Evolutionary conservation across 2,113 vertebrate species (phyloP), one percentile per base, ranked within the genome.

Genomic region (Salvator merianae): DNA sequence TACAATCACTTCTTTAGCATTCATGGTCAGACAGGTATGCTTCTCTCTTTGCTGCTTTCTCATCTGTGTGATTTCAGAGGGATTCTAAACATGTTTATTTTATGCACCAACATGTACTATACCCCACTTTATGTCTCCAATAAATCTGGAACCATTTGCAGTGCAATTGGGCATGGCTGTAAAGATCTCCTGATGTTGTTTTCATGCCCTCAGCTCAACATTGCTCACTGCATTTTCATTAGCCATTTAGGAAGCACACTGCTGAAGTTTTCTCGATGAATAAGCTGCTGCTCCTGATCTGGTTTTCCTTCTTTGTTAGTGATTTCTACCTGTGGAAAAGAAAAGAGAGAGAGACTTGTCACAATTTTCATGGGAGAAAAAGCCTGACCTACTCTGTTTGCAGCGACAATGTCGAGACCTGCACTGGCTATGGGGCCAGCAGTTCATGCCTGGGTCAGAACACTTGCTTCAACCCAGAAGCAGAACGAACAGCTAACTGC

Each of bases 91-190:
- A 66, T 86, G 50, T 53, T 83, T 7, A 4, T 7, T 38, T 84
- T 87, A 88, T 90, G 22, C 26, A 18, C 43, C 38, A 74, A 1
- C 30, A 2, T 72, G 5, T 73, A 74, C 78, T 69, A 66, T 0
- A n/a, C 81, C 62, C 28, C 14, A 84, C 89, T 91, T 83, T 86
- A 83, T 87, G 79, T 63, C 82, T 2, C 12, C 86, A 76, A 86
- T 90, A 84, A 91, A 93, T 30, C 3, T 47, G 82, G 59, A 89
- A 28, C 70, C 85, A 90, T 90, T 87, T 86, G 34, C 53, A 70
- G 43, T 81, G 34, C 82, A 47, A 50, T 20, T 76, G 72, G 68
- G 43, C 24, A 53, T 66, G 68, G 59, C 1, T 82, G 3, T 76
- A 86, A 83, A 82, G 28, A 38, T 77, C 66, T 82, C 79, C 77